A percentile compares a stretch with the other conserved stretches of the same genome.
Evolutionary conservation across 2,113 vertebrate genomes (phyloP).

Genomic region (Psophia crepitans): DNA sequence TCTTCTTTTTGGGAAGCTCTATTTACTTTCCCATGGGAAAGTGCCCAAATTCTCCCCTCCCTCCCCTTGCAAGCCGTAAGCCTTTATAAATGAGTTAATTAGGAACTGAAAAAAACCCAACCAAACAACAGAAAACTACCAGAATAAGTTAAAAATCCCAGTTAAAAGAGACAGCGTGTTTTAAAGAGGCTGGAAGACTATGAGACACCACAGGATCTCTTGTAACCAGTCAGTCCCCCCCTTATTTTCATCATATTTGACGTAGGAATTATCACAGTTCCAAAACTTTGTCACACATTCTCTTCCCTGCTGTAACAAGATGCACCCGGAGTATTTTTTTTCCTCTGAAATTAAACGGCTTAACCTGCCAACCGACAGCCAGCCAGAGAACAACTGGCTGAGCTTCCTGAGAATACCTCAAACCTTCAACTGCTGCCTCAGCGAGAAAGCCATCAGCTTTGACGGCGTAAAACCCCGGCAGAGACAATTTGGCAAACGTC

Average conservation of each 20-base stretch:
- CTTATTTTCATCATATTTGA: background rate
- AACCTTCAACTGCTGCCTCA: background rate
- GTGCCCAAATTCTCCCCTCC: background rate
- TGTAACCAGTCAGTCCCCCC: accelerated
- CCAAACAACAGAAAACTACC: background rate
- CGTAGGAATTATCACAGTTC: background rate
- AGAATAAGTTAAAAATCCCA: background rate
- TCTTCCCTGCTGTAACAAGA: background rate
- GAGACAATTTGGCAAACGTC: background rate
- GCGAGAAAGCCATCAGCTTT: background rate
- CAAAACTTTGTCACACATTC: background rate
- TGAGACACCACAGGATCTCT: background rate
- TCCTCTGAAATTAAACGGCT: background rate
- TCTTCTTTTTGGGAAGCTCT: background rate
- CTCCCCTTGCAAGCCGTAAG: background rate
- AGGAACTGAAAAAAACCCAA: background rate
- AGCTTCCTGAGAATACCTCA: background rate
- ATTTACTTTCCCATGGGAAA: slow-evolving; percentile 45
- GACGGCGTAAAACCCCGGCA: accelerated
- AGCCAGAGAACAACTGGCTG: background rate
- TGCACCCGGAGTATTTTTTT: background rate
- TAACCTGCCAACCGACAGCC: background rate
- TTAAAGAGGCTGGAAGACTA: background rate
- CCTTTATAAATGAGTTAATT: slow-evolving; percentile 29
- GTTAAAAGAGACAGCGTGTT: background rate